Percentiles rank a stretch among this genome's conserved stretches.
Evolutionary conservation across 1,140 invertebrate genomes (phyloP).

Genomic region (Gonatopus flavifemur): DNA sequence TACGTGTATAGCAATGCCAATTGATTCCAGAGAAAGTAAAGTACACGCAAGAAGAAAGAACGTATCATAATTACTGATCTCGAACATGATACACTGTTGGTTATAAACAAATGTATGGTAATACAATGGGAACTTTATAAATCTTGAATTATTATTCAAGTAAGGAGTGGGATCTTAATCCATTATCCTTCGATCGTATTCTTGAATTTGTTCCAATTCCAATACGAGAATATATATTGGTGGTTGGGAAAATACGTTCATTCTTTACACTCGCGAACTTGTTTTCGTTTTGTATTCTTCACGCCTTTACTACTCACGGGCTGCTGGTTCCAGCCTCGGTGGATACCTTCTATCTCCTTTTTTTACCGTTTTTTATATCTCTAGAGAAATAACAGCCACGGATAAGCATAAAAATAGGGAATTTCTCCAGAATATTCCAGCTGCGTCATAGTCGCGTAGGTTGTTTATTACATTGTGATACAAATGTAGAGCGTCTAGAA

Average conservation of each 20-base stretch:
- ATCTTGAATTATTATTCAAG: no score
- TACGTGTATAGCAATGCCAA: background rate
- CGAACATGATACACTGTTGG: no score
- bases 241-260: slow-evolving; percentile 26
- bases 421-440: slow-evolving; percentile 21
- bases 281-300: slow-evolving; percentile 27
- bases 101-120: background rate
- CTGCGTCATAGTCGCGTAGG: slow-evolving; percentile 10
- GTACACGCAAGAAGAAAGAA: no score
- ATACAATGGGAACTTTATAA: background rate
- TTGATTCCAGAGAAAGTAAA: no score
- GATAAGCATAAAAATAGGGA: slow-evolving; percentile 30
- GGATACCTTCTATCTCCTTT: no score
- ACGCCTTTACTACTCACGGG: slow-evolving; percentile 2
- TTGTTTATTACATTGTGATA: slow-evolving; percentile 17
- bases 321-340: slow-evolving; percentile 10
- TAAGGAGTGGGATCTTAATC: no score
- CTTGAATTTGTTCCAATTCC: no score
- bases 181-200: background rate
- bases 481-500: slow-evolving; percentile 15
- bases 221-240: slow-evolving; percentile 19
- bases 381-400: slow-evolving; percentile 28
- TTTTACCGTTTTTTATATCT: slow-evolving; percentile 18
- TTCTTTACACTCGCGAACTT: slow-evolving; percentile 22
- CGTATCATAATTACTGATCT: no score